Base-by-base conservation (phyloP, 2,797 vertebrate species). In the Delichon dasypus region DNA sequence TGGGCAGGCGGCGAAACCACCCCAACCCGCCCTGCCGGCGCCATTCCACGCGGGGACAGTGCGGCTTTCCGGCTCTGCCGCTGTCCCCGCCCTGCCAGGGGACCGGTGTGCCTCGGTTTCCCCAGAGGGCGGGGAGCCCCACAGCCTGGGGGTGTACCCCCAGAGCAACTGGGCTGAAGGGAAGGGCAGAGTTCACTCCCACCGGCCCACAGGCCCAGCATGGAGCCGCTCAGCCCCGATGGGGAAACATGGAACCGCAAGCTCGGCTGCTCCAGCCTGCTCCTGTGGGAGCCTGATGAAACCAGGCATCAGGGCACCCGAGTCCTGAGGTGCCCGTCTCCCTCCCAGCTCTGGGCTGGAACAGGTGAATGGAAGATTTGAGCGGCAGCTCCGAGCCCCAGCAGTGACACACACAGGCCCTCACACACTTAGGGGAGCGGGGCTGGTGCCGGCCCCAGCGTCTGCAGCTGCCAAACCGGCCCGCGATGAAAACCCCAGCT, bases 401-500 rank as follows among this genome's bases (percentile, higher is more conserved):
- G 42, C 2, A 3, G 62, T 12, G 72, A 82, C 50, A n/a, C 2
- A 7, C 3, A 1, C 11, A 13, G 58, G 58, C 47, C 70, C 48
- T 38, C 36, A 34, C 0, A 1, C 1, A 18, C 1, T 0, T 11
- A 60, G 25, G 34, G 54, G 27, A 81, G 29, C 0, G 0, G 44
- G n/a, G 71, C 16, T 61, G 1, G 0, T 6, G 8, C 58, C 81
- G 91, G 58, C 42, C 45, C 36, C 42, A 40, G n/a, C 7, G 2
- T 11, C 73, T 30, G 61, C 40, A 74, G 84, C 65, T 77, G 47
- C 60, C 60, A 62, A 86, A 80, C 40, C 0, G 0, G 18, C 23
- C 40, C 0, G 0, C 0, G 0, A 64, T 3, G 5, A 91, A 80
- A 89, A 66, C 27, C 15, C 36, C 27, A 38, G 14, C 48, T 9